phyloP scores from a whole-genome alignment of 2,797 vertebrate species.

The Coendou prehensilis region DNA sequence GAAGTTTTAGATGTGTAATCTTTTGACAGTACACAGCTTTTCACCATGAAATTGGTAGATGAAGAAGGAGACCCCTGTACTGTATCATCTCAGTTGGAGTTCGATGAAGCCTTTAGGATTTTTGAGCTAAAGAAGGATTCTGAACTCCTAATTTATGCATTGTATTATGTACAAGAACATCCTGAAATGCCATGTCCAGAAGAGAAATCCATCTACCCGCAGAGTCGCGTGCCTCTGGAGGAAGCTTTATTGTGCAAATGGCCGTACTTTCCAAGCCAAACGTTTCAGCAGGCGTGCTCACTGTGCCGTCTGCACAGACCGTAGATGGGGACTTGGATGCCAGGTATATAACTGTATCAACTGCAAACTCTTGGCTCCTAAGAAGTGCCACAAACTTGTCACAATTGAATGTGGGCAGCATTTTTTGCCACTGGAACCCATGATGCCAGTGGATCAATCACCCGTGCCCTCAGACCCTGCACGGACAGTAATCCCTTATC shows the following conservation, averaged over 20 bases:
- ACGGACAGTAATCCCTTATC: background rate
- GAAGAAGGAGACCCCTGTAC: background rate
- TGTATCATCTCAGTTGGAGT: background rate
- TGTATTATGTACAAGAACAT: background rate
- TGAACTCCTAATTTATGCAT: background rate
- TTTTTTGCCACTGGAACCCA: no score
- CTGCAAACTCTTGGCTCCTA: background rate
- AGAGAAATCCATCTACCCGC: no score
- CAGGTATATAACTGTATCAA: background rate
- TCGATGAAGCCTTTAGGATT: background rate
- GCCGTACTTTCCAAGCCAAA: background rate
- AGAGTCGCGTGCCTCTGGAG: no score
- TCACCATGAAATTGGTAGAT: background rate
- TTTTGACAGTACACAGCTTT: background rate
- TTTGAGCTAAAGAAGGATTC: background rate
- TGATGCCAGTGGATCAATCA: background rate
- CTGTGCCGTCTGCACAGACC: no score
- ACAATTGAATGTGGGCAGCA: no score
- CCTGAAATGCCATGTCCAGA: background rate
- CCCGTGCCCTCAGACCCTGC: background rate
- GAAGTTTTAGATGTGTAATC: background rate
- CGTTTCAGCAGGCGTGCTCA: background rate
- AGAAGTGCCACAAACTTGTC: background rate
- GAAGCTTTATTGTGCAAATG: no score
- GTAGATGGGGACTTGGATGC: background rate